These are phyloP conservation scores for Hyposoter dolosus DNA, from an alignment of 2,888 invertebrate species.

Conservation along the genomic window DNA sequence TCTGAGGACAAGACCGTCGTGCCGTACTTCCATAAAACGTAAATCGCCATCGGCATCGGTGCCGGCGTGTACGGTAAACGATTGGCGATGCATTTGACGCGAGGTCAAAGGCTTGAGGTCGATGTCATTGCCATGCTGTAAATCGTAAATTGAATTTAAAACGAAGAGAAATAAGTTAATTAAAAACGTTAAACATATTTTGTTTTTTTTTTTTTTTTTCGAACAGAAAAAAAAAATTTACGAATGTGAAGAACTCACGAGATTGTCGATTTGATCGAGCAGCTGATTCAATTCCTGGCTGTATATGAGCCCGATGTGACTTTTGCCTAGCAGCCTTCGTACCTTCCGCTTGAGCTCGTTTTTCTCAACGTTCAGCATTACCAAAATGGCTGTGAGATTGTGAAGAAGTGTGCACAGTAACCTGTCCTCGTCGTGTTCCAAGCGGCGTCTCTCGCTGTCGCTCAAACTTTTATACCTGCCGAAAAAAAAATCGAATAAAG, in stretches of 20 bases:
- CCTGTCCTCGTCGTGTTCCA: conserved; percentile 99
- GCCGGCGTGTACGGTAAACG: conserved; percentile 99
- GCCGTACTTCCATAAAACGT: conserved; percentile 97
- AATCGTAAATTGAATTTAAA: conserved; percentile 38
- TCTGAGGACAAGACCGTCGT: conserved; percentile 95
- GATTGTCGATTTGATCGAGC: conserved; percentile 96
- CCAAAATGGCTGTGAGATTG: conserved; percentile 97
- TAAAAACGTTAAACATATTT: neutral
- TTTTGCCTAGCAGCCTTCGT: conserved; percentile 97
- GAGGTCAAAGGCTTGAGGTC: conserved; percentile 98
- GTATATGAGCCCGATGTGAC: conserved; percentile 98
- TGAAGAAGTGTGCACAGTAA: conserved; percentile 97
- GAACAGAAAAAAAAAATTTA: neutral
- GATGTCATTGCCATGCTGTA: conserved; percentile 98
- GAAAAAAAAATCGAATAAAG: conserved; percentile 1
- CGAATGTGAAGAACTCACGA: conserved; percentile 88
- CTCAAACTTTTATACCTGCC: conserved; percentile 94
- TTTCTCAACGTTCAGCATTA: conserved; percentile 95
- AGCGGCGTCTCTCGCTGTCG: conserved; percentile 95
- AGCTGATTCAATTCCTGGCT: conserved; percentile 99
- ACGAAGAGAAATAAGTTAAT: neutral
- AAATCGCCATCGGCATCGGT: conserved; percentile 96
- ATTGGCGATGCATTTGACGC: conserved; percentile 97
- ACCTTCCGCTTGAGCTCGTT: conserved; percentile 94
- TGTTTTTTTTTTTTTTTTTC: neutral